phyloP scores from a whole-genome alignment of 2,888 invertebrate genomes.

The Eristalinus aeneus region DNA sequence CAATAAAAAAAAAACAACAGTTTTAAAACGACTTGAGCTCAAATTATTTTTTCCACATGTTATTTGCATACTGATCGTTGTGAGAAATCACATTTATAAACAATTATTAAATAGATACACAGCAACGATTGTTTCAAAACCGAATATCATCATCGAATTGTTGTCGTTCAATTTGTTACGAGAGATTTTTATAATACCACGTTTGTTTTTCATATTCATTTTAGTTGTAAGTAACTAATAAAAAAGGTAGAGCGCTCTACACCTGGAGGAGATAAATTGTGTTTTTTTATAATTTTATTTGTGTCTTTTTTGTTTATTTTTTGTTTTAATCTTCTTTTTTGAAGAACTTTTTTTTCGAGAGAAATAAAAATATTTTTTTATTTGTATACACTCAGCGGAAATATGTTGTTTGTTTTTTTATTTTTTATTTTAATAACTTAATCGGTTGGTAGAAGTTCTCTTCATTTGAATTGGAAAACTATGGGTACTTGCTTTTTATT shows the following conservation, averaged over 20 bases:
- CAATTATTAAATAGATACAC: no score
- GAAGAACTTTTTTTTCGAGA: conserved; percentile 16
- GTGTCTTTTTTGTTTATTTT: conserved; percentile 18
- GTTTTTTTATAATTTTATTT: conserved; percentile 29
- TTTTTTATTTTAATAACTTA: no score
- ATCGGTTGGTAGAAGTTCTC: no score
- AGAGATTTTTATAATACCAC: neutral
- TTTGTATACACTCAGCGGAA: conserved; percentile 9
- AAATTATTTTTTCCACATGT: no score
- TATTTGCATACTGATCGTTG: no score
- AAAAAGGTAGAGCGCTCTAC: conserved; percentile 47
- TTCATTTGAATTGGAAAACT: no score
- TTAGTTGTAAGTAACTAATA: conserved; percentile 55
- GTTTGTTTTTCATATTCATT: conserved; percentile 57
- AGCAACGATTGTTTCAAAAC: no score
- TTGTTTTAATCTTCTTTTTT: conserved; percentile 9
- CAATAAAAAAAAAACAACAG: no score
- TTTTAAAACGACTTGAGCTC: no score
- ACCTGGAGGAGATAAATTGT: conserved; percentile 48
- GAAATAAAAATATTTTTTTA: conserved; percentile 40
- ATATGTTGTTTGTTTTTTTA: neutral
- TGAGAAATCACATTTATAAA: no score
- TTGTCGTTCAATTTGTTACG: conserved; percentile 19
- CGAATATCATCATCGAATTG: conserved; percentile 3
- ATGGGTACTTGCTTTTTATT: no score